Evolutionary conservation across 2,113 vertebrate species (phyloP).

Genomic region (Parus major): DNA sequence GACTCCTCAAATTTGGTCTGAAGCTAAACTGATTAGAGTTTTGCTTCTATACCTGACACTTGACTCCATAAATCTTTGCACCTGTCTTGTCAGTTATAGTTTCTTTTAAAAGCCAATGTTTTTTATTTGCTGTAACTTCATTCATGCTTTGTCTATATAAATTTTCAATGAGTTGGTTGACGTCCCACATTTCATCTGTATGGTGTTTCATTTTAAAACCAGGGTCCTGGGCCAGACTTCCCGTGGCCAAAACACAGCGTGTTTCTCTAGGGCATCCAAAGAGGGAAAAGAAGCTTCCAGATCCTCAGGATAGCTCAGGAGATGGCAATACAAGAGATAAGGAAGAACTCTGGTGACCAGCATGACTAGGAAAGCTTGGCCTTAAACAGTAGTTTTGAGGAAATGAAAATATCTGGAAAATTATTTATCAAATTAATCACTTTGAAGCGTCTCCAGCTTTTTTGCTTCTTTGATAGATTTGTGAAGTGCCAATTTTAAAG

Average conservation of each 20-base stretch:
- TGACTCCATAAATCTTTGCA: neutral
- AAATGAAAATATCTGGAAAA: neutral
- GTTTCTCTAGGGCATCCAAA: neutral
- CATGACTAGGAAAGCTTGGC: neutral
- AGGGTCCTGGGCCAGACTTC: neutral
- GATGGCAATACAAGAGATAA: neutral
- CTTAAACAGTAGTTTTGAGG: neutral
- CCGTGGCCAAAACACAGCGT: neutral
- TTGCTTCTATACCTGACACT: neutral
- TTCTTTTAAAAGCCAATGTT: fast-evolving
- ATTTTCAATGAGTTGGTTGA: neutral
- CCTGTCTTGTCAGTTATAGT: neutral
- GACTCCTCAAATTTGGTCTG: neutral
- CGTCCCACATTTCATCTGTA: neutral
- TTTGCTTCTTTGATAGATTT: neutral
- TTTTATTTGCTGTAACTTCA: neutral
- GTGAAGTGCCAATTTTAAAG: neutral
- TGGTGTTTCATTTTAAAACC: neutral
- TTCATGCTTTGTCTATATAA: neutral
- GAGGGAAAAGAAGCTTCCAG: neutral
- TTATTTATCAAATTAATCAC: neutral
- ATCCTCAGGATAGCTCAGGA: neutral
- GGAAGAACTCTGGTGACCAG: neutral
- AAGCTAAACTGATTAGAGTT: neutral
- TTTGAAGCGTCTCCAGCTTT: neutral